Percentiles rank a stretch among this genome's conserved stretches.
Conservation (phyloP, 1,140 invertebrate species). For the Drosophila orena region DNA sequence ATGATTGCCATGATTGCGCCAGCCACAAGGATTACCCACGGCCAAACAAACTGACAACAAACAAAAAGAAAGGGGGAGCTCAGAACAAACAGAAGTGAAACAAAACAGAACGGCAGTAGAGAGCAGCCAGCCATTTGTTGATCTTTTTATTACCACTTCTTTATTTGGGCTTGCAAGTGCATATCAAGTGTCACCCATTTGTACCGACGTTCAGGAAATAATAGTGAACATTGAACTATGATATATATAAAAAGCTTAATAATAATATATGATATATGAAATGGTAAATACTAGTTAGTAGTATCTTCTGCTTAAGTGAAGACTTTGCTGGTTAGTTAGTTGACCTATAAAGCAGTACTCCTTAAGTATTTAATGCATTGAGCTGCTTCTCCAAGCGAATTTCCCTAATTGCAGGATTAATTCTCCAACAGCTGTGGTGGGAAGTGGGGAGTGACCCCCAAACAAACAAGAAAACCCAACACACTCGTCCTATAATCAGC, state of each 20-base stretch:
- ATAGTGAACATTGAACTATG: no score
- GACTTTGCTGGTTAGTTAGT: no score
- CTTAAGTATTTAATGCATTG: not conserved
- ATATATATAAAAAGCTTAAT: no score
- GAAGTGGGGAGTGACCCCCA: no score
- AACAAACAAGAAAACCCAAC: conserved; percentile 16
- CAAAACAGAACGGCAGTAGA: not conserved
- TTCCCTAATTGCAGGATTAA: no score
- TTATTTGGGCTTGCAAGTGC: not conserved
- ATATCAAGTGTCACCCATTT: not conserved
- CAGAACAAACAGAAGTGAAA: conserved; percentile 8
- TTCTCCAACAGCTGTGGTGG: not conserved
- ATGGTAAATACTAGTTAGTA: no score
- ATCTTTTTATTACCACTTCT: not conserved
- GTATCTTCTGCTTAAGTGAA: no score
- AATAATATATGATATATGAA: no score
- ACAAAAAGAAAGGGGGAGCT: not conserved
- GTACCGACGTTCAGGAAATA: not conserved
- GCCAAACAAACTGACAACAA: not conserved
- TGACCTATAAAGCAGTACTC: no score
- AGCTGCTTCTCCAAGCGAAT: not conserved
- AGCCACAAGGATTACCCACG: conserved; percentile 56
- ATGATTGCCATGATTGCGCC: conserved; percentile 59
- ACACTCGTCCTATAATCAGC: conserved; percentile 75
- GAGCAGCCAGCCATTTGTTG: conserved; percentile 9